Base-by-base conservation (phyloP, 1,140 invertebrate species). In the Steinernema feltiae region DNA sequence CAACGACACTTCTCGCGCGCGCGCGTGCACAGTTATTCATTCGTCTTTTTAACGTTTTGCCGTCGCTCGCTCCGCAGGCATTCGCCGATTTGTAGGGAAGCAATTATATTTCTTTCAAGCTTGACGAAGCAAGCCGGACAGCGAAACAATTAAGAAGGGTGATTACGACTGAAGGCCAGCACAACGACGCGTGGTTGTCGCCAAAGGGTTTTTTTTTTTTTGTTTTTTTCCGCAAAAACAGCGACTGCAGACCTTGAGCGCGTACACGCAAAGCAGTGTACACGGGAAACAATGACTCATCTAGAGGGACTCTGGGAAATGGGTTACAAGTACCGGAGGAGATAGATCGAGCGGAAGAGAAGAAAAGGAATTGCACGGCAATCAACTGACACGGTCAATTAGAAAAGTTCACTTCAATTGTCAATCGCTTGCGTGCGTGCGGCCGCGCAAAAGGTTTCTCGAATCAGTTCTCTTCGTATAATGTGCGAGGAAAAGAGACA, bases 11-110 rank as follows among this genome's bases (percentile, higher is more conserved):
- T n/a, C n/a, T 27, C 53, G 15, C 53, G 53, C 53, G 2, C 24
- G 7, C 53, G 15, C 53, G 53, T 27, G 53, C 53, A 63, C 53
- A 63, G 53, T 63, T 63, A 63, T 63, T 63, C 53, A 63, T 63
- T 63, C 24, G 7, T 63, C 15, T n/a, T 63, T n/a, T 63, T 3
- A 63, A 15, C 53, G 53, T 27, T 27, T 15, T 21, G 7, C 2
- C 53, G 53, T n/a, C n/a, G n/a, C n/a, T n/a, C n/a, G n/a, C n/a
- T n/a, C n/a, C n/a, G n/a, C n/a, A 63, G 53, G 7, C 53, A 63
- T 63, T 63, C 53, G 3, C 53, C 12, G 24, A 27, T 21, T 15
- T 63, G 53, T 27, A 27, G 53, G 12, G 53, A n/a, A 46, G 53
- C 53, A 63, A 63, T 63, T 63, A 63, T 63, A 21, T 17, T 63